A percentile compares a stretch with the other conserved stretches of the same genome.
Conservation (phyloP, 2,797 vertebrate genomes). For the Trachops cirrhosus region DNA sequence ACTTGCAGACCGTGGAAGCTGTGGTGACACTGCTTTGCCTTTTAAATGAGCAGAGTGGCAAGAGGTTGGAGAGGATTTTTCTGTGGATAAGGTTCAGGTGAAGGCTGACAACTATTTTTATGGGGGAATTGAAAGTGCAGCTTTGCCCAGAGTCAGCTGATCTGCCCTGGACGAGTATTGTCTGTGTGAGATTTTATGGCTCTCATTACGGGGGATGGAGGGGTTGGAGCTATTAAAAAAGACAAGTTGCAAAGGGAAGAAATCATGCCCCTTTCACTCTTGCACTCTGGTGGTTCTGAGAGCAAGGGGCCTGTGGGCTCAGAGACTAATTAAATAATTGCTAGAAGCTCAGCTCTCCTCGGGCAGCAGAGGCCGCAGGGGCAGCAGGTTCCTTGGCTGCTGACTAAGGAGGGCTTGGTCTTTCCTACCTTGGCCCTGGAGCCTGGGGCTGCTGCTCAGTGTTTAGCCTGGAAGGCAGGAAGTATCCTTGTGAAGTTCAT, state of each 20-base stretch:
- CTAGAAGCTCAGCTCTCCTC: neutral
- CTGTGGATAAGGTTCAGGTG: neutral
- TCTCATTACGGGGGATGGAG: neutral
- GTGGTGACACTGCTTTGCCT: neutral
- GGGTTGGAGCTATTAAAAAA: neutral
- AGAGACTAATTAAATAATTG: neutral
- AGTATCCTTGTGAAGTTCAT: neutral
- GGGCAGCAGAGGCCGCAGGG: neutral
- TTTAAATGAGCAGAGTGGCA: neutral
- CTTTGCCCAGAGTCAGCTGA: neutral
- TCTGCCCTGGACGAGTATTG: neutral
- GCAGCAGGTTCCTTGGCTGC: neutral
- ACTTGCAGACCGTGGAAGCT: neutral
- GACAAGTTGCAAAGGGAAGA: neutral
- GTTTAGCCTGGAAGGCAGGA: neutral
- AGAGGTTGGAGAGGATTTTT: neutral
- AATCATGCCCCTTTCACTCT: neutral
- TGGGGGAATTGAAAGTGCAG: neutral
- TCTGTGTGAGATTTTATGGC: neutral
- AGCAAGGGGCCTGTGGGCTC: neutral
- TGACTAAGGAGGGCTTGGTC: neutral
- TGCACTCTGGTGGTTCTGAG: neutral
- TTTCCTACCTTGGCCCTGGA: neutral
- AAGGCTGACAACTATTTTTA: neutral
- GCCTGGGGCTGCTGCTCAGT: neutral